Base-by-base conservation (phyloP, 1,140 invertebrate species). In the Apolygus lucorum region DNA sequence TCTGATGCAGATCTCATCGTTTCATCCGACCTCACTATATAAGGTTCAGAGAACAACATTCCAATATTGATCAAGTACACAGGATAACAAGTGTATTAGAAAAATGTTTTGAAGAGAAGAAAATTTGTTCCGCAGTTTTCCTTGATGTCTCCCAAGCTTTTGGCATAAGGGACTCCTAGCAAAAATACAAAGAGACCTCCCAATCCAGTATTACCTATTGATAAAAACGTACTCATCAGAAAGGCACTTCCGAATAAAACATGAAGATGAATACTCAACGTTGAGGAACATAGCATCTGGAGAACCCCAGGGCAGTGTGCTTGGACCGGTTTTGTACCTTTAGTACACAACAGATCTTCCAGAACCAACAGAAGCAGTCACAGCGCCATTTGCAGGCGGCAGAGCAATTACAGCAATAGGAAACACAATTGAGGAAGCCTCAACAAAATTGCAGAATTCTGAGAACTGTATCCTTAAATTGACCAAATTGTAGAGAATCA, bases 221-320 rank as follows among this genome's bases (percentile, higher is more conserved):
- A n/a, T n/a, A n/a, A n/a, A n/a, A n/a, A n/a, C n/a, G n/a, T n/a
- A n/a, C n/a, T n/a, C n/a, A n/a, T n/a, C n/a, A n/a, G n/a, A n/a
- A n/a, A 11, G 54, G 54, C 54, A 13, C 22, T 59, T 59, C 54
- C 8, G 54, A 59, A 24, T 24, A 24, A 59, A 59, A 22, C 22
- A 59, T 14, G 22, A 59, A 11, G 22, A 59, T 21, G 11, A 59
- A 59, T 59, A 59, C 54, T 59, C 54, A 11, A 24, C 8, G 8
- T 22, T 59, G 22, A 59, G 22, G 22, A 8, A 8, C 54, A 59
- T 59, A 14, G 22, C 8, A 59, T 66, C 67, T 21, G 74, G 70
- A 69, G 76, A 78, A 1, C 78, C 77, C 0, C 75, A 78, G 72
- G 76, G 78, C 2, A 76, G 74, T 63, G 74, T 75, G 22, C 65